Evolutionary conservation across 1,140 invertebrate species (phyloP), one percentile per base, ranked within the genome.

Genomic region (Macrobrachium rosenbergii): DNA sequence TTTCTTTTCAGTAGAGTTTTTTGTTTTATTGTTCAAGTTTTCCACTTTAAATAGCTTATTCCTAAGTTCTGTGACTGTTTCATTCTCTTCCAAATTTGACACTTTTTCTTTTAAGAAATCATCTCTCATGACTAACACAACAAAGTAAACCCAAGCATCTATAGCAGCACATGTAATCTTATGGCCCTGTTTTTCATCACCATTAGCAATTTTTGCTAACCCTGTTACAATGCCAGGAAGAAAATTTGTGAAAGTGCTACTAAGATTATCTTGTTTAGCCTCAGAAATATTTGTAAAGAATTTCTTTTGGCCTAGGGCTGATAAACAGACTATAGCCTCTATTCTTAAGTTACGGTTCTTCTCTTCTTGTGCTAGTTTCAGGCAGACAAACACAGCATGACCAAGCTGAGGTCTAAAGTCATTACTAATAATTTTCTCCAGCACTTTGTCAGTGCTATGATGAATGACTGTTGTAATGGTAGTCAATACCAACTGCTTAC

Each of bases 111-210:
- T 43, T 19, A 81, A 21, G n/a, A 81, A 81, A n/a, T 67, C 52
- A 21, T 81, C 79, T 52, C 79, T 43, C 79, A 81, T 81, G 11
- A 81, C 62, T 63, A 81, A 37, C 60, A 52, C 45, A 19, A 81
- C 79, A 52, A 81, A 81, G 62, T 81, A 67, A 59, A 60, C 64
- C 79, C 79, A 81, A 10, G 79, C 43, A 64, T 63, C 63, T 64
- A 81, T 45, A 64, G 79, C 79, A 81, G 58, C 28, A 60, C 45
- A 63, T 17, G 79, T 81, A 67, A 81, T 43, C 62, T 81, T 81
- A 43, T 81, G 79, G 43, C 79, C 79, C 19, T 81, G 79, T 43
- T 81, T 81, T 81, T 81, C 79, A 81, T 81, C 79, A 43, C 23
- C 79, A 45, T 60, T 81, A 19, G 79, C 79, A 67, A 81, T 43